Percentiles rank a stretch among this genome's conserved stretches.
These are phyloP conservation scores for Luscinia luscinia DNA, from an alignment of 2,797 vertebrate species.

Conservation along the genomic window DNA sequence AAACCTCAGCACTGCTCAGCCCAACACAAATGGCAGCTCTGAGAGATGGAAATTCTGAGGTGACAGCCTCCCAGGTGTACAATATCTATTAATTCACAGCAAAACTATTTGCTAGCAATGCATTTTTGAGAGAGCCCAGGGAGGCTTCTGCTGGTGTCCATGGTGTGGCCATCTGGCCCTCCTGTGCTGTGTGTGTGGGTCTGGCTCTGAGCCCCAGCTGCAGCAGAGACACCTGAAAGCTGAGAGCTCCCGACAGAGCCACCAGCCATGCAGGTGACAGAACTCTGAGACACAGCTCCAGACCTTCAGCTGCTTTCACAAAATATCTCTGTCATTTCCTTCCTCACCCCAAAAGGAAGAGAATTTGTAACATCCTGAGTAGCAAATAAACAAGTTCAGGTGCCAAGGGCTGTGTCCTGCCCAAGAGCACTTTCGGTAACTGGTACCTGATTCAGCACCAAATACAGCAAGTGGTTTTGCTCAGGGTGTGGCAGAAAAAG, in stretches of 20 bases:
- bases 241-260: not conserved
- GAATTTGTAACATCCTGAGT: slow-evolving; percentile 42
- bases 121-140: not conserved
- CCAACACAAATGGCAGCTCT: not conserved
- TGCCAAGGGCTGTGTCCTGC: not conserved
- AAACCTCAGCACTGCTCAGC: not conserved
- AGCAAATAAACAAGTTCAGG: slow-evolving; percentile 45
- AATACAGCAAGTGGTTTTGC: not conserved
- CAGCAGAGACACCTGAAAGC: not conserved
- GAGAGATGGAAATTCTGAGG: not conserved
- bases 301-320: not conserved
- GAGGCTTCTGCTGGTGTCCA: not conserved
- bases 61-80: not conserved
- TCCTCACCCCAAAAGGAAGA: not conserved
- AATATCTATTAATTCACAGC: not conserved
- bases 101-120: not conserved
- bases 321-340: slow-evolving; percentile 4
- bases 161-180: not conserved
- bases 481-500: slow-evolving; percentile 39
- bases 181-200: fast-evolving
- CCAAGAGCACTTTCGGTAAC: not conserved
- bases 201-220: not conserved
- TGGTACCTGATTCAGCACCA: not conserved
- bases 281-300: not conserved
- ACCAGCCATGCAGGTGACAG: not conserved